A percentile compares a stretch with the other conserved stretches of the same genome.
Evolutionary conservation across 2,113 vertebrate species (phyloP).

Genomic region (Calonectris borealis): DNA sequence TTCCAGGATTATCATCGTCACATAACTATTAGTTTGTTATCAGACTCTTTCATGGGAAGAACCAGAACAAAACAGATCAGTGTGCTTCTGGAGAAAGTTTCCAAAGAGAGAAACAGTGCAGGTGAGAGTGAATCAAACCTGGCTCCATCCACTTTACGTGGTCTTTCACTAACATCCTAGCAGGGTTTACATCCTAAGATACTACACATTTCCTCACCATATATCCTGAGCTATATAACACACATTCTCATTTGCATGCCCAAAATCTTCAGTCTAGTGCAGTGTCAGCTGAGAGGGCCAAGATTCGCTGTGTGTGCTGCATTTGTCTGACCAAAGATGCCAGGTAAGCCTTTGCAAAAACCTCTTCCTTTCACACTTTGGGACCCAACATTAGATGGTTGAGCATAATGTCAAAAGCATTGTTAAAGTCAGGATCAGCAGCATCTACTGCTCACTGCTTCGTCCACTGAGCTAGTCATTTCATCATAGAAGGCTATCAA

Average conservation of each 20-base stretch:
- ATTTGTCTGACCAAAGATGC: not conserved
- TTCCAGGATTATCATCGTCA: not conserved
- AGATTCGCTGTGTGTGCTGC: not conserved
- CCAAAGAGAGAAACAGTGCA: not conserved
- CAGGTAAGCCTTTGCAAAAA: not conserved
- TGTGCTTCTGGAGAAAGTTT: not conserved
- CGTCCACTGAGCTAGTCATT: not conserved
- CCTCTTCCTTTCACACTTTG: not conserved
- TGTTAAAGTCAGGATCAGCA: not conserved
- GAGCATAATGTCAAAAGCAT: not conserved
- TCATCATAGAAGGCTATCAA: not conserved
- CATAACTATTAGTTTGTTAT: not conserved
- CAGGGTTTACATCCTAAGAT: not conserved
- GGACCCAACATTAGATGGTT: too few relatives aligned
- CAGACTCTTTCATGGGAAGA: not conserved
- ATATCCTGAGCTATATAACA: not conserved
- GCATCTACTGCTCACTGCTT: not conserved
- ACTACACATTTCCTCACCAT: not conserved
- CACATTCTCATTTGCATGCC: not conserved
- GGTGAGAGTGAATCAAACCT: not conserved
- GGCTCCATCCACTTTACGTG: not conserved
- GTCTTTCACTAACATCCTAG: not conserved
- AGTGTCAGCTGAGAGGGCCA: not conserved
- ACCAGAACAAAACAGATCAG: not conserved
- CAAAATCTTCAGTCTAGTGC: not conserved